Evolutionary conservation across 2,797 vertebrate genomes (phyloP).

Genomic region (Coilia nasus): DNA sequence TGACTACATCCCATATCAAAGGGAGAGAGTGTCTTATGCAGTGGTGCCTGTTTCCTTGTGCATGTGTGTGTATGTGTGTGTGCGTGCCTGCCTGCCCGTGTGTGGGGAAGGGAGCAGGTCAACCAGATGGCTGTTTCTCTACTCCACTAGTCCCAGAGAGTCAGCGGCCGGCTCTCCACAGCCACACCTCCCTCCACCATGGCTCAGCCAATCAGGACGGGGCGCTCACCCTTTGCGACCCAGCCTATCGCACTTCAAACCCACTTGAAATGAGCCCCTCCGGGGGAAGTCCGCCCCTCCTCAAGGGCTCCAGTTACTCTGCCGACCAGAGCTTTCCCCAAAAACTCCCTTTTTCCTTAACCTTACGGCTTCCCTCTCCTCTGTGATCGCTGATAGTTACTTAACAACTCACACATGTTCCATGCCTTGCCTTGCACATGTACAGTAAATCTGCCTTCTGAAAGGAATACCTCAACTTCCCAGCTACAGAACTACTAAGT

Average conservation of each 20-base stretch:
- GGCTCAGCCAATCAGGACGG: conserved; percentile 66
- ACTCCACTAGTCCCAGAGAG: conserved; percentile 57
- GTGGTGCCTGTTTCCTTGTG: background rate
- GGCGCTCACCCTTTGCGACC: conserved; percentile 50
- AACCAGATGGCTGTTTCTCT: conserved; percentile 77
- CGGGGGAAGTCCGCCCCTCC: conserved; percentile 59
- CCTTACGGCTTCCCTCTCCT: background rate
- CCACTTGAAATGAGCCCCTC: conserved; percentile 66
- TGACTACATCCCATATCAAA: conserved; percentile 68
- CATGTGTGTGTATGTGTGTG: conserved; percentile 41
- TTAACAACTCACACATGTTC: background rate
- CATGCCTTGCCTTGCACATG: background rate
- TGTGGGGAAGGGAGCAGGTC: conserved; percentile 64
- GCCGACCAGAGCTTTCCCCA: conserved; percentile 44
- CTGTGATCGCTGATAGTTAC: background rate
- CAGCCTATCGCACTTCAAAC: conserved; percentile 63
- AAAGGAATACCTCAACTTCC: background rate
- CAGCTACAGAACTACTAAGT: background rate
- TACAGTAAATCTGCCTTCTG: background rate
- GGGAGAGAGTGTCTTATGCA: conserved; percentile 10
- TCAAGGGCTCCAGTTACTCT: conserved; percentile 31
- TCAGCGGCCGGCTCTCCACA: conserved; percentile 50
- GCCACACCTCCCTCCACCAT: conserved; percentile 65
- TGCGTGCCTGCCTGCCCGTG: conserved; percentile 58
- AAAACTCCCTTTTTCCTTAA: conserved; percentile 55